Evolutionary conservation across 2,888 invertebrate genomes (phyloP), one percentile per base, ranked within the genome.

Genomic region (Temnothorax unifasciatus): DNA sequence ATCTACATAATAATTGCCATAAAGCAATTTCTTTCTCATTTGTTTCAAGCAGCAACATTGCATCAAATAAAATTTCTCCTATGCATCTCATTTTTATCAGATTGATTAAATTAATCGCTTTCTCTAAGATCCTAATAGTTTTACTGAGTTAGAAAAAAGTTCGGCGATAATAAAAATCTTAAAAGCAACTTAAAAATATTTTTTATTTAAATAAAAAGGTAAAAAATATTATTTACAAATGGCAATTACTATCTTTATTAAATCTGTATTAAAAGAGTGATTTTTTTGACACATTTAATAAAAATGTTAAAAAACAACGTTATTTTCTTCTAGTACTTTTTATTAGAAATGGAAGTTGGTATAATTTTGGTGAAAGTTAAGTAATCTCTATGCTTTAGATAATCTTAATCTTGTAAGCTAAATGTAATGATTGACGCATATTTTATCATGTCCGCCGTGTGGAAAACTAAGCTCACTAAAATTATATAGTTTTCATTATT

Each of bases 201-300:
- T 47, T 44, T 74, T n/a, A 34, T 34, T 34, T 0, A 29, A 50
- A 41, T 74, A 29, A 44, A 61, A 74, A 15, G 1, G 4, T 75
- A 38, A 57, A 57, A 5, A 69, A 57, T 61, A 44, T 59, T 59
- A 74, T 44, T 44, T 3, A 44, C 29, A 18, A 59, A 21, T 21
- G 21, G 0, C 21, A 21, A 21, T 21, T 21, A 44, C 25, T 41
- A 41, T 41, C 41, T 34, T 0, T 34, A 34, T 34, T 34, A 8
- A 57, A 25, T 61, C 3, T 29, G 5, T 74, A 44, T 41, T 59
- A 15, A 44, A 75, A 47, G 15, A 61, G 44, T 74, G 44, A 61
- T 34, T 75, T 75, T 11, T 75, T 15, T 15, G 38, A 63, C n/a
- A 61, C n/a, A 15, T 74, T 47, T 47, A 61, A 73, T 41, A 18